Evolutionary conservation across 2,888 invertebrate species (phyloP).

Genomic region (Alviniconcha strummeri): DNA sequence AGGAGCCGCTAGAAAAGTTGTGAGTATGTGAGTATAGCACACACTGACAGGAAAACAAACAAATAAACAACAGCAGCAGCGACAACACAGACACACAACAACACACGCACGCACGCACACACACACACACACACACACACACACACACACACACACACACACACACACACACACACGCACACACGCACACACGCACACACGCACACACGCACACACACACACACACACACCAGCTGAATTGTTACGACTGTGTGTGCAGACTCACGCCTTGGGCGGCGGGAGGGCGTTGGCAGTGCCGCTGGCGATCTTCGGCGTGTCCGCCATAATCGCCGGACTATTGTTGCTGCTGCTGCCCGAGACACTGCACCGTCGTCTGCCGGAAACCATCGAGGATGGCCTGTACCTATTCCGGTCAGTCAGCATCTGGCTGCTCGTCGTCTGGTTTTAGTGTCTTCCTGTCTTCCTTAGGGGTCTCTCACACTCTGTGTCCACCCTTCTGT

Average conservation of each 20-base stretch:
- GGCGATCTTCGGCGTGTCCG: conserved; percentile 31
- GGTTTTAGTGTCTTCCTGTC: too few relatives aligned
- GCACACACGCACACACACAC: background rate
- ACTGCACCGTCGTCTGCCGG: conserved; percentile 24
- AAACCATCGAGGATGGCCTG: conserved; percentile 32
- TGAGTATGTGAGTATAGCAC: too few relatives aligned
- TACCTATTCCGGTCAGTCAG: conserved; percentile 17
- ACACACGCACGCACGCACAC: too few relatives aligned
- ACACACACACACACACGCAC: conserved; percentile 11
- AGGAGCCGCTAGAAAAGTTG: too few relatives aligned
- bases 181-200: background rate
- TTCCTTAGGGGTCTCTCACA: too few relatives aligned
- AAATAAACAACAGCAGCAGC: too few relatives aligned
- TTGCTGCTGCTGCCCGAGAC: conserved; percentile 36
- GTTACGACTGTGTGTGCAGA: background rate
- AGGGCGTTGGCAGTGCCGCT: conserved; percentile 19
- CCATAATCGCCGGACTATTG: conserved; percentile 30
- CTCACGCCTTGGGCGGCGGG: conserved; percentile 13
- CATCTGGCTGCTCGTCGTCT: too few relatives aligned
- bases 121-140: too few relatives aligned
- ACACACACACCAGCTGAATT: background rate
- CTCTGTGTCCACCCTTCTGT: too few relatives aligned
- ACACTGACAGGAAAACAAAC: too few relatives aligned
- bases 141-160: background rate
- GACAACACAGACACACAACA: too few relatives aligned